Percentiles rank a stretch among this genome's conserved stretches.
These are phyloP conservation scores for Cossypha niveicapilla DNA, from an alignment of 2,797 vertebrate species.

Conservation along the genomic window DNA sequence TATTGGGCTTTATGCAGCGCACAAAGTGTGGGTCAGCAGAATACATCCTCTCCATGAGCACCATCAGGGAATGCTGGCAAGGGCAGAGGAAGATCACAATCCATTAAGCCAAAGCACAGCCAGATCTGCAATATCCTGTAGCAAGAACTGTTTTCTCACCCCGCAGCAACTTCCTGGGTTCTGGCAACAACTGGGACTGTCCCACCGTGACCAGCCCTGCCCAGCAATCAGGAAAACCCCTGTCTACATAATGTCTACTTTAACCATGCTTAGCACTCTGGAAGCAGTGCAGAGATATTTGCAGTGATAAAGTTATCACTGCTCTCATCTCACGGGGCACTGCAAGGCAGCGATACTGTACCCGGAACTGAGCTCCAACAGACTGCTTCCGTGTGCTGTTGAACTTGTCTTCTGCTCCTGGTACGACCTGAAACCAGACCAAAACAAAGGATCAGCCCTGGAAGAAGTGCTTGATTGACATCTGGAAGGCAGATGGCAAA, in stretches of 20 bases:
- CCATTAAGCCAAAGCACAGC: not conserved
- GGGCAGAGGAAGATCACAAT: not conserved
- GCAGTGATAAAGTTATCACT: not conserved
- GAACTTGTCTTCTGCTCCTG: conserved; percentile 67
- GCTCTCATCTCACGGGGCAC: not conserved
- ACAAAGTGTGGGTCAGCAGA: conserved; percentile 76
- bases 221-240: not conserved
- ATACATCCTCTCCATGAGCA: conserved; percentile 81
- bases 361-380: conserved; percentile 77
- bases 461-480: not conserved
- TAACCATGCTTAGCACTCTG: not conserved
- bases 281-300: not conserved
- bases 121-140: not conserved
- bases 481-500: not conserved
- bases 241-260: not conserved
- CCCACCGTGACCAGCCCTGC: not conserved
- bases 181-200: not conserved
- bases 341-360: not conserved
- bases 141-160: not conserved
- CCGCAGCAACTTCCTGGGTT: not conserved
- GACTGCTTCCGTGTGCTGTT: conserved; percentile 78
- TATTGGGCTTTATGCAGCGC: conserved; percentile 80
- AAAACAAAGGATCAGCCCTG: not conserved
- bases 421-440: conserved; percentile 9
- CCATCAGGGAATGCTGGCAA: conserved; percentile 73